phyloP scores from a whole-genome alignment of 2,888 invertebrate genomes.

The Drosophila mercatorum region DNA sequence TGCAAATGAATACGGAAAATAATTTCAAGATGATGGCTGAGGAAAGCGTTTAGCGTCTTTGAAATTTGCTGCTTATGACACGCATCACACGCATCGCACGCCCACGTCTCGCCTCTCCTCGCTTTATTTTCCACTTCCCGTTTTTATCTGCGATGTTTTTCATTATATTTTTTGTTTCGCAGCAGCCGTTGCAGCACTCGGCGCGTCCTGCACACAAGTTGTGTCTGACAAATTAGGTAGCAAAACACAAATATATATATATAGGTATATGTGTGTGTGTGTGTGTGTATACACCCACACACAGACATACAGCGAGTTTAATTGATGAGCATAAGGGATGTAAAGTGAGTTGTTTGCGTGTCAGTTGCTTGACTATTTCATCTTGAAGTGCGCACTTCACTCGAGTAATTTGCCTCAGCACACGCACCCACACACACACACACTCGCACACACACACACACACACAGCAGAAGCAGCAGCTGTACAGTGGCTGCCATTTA shows the following conservation, averaged over 20 bases:
- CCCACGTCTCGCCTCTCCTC: constrained; percentile 14
- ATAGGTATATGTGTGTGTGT: background rate
- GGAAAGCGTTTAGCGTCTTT: constrained; percentile 31
- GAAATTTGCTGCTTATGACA: constrained; percentile 42
- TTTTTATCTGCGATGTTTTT: constrained; percentile 6
- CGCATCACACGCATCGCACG: background rate
- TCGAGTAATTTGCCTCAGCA: constrained; percentile 70
- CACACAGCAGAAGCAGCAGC: background rate
- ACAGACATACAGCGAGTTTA: constrained; percentile 11
- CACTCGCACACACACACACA: constrained; percentile 23
- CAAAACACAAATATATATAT: constrained; percentile 29
- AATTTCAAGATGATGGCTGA: constrained; percentile 39
- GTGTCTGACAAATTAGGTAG: constrained; percentile 62
- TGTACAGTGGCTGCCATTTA: constrained; percentile 44
- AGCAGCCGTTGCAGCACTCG: constrained; percentile 34
- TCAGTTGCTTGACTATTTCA: constrained; percentile 66
- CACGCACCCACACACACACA: constrained; percentile 46
- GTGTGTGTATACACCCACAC: background rate
- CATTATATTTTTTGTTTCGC: background rate
- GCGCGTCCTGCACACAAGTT: constrained; percentile 47
- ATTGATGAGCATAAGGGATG: constrained; percentile 28
- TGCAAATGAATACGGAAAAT: constrained; percentile 41
- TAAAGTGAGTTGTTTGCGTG: constrained; percentile 46
- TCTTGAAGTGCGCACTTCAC: constrained; percentile 72
- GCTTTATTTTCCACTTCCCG: constrained; percentile 30